phyloP scores from a whole-genome alignment of 1,140 invertebrate species.

The Pogonus chalceus region DNA sequence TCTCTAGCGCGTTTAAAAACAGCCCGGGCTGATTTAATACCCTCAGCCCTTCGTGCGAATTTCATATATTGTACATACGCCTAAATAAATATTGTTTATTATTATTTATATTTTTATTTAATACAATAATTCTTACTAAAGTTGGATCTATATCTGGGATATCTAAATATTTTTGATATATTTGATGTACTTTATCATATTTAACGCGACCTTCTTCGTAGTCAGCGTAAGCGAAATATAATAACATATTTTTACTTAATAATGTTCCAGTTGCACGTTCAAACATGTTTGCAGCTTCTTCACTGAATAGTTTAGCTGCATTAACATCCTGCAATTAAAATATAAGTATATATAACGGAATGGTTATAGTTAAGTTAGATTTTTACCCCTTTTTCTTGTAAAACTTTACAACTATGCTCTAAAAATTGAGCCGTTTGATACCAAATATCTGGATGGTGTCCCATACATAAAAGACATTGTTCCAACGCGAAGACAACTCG shows the following conservation, averaged over 20 bases:
- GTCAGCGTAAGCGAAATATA: slow-evolving; percentile 98
- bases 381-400: slow-evolving; percentile 86
- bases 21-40: slow-evolving; percentile 88
- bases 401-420: slow-evolving; percentile 83
- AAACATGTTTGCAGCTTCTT: slow-evolving; percentile 89
- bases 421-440: slow-evolving; percentile 95
- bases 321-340: slow-evolving; percentile 64
- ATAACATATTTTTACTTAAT: slow-evolving; percentile 81
- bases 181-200: slow-evolving; percentile 94
- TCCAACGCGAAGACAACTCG: slow-evolving; percentile 98
- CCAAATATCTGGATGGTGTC: slow-evolving; percentile 98
- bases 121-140: slow-evolving; percentile 49
- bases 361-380: background rate
- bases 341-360: background rate
- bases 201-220: slow-evolving; percentile 96
- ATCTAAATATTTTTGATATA: slow-evolving; percentile 87
- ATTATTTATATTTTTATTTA: slow-evolving; percentile 8
- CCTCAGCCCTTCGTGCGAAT: slow-evolving; percentile 92
- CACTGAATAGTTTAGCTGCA: slow-evolving; percentile 81
- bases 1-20: slow-evolving; percentile 94
- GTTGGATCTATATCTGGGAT: slow-evolving; percentile 89
- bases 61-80: slow-evolving; percentile 99
- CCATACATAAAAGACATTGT: slow-evolving; percentile 90
- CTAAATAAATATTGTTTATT: slow-evolving; percentile 45
- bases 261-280: slow-evolving; percentile 83